phyloP scores from a whole-genome alignment of 2,113 vertebrate species.

The Anolis sagrei region DNA sequence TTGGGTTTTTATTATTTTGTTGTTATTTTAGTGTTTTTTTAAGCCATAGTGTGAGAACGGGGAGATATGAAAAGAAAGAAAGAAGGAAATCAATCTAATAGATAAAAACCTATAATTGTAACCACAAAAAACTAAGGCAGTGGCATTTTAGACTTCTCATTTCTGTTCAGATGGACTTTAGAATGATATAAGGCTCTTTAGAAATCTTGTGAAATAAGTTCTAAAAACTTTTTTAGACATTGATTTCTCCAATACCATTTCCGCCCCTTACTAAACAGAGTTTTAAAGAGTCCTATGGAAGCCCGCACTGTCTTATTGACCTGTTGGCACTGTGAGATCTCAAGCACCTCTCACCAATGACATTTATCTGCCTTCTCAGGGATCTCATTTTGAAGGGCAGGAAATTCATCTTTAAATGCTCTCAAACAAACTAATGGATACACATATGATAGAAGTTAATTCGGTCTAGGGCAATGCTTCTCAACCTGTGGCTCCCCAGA shows the following conservation, averaged over 20 bases:
- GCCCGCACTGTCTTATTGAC: not conserved
- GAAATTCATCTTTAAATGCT: not conserved
- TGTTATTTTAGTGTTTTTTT: too few relatives aligned
- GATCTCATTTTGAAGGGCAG: not conserved
- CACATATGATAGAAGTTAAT: not conserved
- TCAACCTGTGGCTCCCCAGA: too few relatives aligned
- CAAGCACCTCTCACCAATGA: not conserved
- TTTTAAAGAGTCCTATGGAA: not conserved
- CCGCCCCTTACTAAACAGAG: not conserved
- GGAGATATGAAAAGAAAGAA: too few relatives aligned
- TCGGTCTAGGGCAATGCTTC: too few relatives aligned
- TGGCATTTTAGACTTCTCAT: not conserved
- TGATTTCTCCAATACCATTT: not conserved
- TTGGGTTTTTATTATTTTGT: too few relatives aligned
- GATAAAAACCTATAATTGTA: not conserved
- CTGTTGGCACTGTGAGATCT: not conserved
- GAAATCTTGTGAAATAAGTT: not conserved
- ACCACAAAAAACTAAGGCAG: not conserved
- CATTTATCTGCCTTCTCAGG: not conserved
- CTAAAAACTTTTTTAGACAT: not conserved
- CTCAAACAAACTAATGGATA: not conserved
- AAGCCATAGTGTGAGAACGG: too few relatives aligned
- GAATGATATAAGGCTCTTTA: not conserved
- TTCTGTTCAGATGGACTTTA: not conserved
- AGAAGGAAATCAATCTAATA: not conserved